A percentile compares a stretch with the other conserved stretches of the same genome.
phyloP scores from a whole-genome alignment of 2,797 vertebrate genomes.

The Rhinophrynus dorsalis region DNA sequence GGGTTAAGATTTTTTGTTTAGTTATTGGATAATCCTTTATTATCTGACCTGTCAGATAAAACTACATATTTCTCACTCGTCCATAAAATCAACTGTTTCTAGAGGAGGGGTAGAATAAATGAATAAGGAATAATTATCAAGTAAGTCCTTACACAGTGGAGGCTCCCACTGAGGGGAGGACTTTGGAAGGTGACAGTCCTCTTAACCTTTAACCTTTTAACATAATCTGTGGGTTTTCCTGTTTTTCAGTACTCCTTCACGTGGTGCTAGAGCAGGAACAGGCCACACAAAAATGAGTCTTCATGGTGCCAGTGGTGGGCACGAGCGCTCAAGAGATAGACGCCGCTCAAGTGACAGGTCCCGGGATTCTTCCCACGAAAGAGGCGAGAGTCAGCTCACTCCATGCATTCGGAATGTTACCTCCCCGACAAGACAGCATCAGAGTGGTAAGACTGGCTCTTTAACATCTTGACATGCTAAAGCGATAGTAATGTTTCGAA shows the following conservation, averaged over 20 bases:
- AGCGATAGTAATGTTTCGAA: too few relatives aligned
- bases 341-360: conserved; percentile 95
- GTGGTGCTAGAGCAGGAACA: conserved; percentile 74
- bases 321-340: conserved; percentile 90
- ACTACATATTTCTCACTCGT: too few relatives aligned
- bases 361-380: conserved; percentile 95
- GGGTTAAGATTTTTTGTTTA: too few relatives aligned
- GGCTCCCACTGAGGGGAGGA: too few relatives aligned
- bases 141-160: too few relatives aligned
- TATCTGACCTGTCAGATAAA: too few relatives aligned
- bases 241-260: conserved; percentile 75
- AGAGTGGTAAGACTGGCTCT: conserved; percentile 81
- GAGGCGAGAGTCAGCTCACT: conserved; percentile 92
- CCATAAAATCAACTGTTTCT: too few relatives aligned
- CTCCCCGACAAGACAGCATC: conserved; percentile 93
- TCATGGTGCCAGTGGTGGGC: conserved; percentile 88
- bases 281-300: conserved; percentile 90
- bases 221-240: not conserved
- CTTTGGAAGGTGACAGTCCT: too few relatives aligned
- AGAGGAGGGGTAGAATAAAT: too few relatives aligned
- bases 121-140: too few relatives aligned
- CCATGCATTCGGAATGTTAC: conserved; percentile 97
- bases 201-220: not conserved
- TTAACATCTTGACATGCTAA: too few relatives aligned
- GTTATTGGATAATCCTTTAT: too few relatives aligned